These are phyloP conservation scores for Hirtodrosophila alboralis DNA, from an alignment of 2,888 invertebrate genomes.

Conservation along the genomic window DNA sequence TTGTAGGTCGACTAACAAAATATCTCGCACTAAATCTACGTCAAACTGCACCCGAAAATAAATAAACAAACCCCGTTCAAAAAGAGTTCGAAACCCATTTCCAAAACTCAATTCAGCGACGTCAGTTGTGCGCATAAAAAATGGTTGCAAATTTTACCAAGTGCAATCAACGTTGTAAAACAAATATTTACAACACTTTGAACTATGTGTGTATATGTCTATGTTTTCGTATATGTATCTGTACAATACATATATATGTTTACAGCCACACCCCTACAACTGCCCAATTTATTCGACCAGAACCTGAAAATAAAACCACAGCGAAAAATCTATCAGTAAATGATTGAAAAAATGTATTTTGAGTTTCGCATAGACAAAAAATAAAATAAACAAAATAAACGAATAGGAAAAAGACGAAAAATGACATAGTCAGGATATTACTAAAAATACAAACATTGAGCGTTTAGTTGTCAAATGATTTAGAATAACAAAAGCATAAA, in stretches of 20 bases:
- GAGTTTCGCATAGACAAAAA: slow-evolving; percentile 15
- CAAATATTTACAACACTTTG: slow-evolving; percentile 78
- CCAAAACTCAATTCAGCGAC: slow-evolving; percentile 28
- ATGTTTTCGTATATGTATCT: too few relatives aligned
- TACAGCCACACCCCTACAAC: slow-evolving; percentile 16
- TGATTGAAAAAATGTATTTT: slow-evolving; percentile 62
- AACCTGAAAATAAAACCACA: slow-evolving; percentile 51
- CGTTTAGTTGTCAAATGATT: slow-evolving; percentile 55
- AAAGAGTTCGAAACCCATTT: slow-evolving; percentile 38
- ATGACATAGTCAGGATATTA: slow-evolving; percentile 54
- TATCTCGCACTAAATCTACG: slow-evolving; percentile 72
- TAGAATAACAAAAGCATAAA: slow-evolving; percentile 23
- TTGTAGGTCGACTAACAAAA: slow-evolving; percentile 68
- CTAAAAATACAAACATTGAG: slow-evolving; percentile 47
- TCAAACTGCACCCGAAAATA: slow-evolving; percentile 59
- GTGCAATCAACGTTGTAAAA: slow-evolving; percentile 70
- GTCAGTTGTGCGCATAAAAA: slow-evolving; percentile 57
- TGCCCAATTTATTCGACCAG: slow-evolving; percentile 37
- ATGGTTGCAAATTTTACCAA: slow-evolving; percentile 68
- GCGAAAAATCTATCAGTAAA: slow-evolving; percentile 63
- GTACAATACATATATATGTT: slow-evolving; percentile 4
- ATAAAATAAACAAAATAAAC: slow-evolving; percentile 8
- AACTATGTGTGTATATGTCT: slow-evolving; percentile 44
- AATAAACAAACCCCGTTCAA: slow-evolving; percentile 46
- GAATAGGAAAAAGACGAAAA: slow-evolving; percentile 12